A percentile compares a stretch with the other conserved stretches of the same genome.
Conservation (phyloP, 2,888 invertebrate genomes). For the Alsophila aescularia region DNA sequence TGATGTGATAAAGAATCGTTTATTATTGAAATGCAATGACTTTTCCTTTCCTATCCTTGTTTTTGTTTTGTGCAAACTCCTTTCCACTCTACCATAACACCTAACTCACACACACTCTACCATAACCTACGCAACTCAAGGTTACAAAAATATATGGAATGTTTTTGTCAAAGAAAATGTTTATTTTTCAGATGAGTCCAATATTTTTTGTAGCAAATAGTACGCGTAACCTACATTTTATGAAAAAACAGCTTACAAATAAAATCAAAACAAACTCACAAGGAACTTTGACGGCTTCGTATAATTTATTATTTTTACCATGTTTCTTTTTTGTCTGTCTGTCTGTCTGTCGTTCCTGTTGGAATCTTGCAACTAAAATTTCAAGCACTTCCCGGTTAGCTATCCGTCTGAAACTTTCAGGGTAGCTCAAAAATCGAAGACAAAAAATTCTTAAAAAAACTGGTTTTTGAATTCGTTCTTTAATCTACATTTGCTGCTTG, state of each 20-base stretch:
- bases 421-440: too few relatives aligned
- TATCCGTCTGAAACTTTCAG: too few relatives aligned
- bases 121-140: background rate
- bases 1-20: conserved; percentile 48
- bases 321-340: conserved; percentile 8
- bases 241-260: background rate
- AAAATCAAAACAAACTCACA: background rate
- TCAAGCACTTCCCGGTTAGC: too few relatives aligned
- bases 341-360: too few relatives aligned
- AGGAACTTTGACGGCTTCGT: background rate
- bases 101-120: too few relatives aligned
- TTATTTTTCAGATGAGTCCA: background rate
- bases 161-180: conserved; percentile 3
- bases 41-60: conserved; percentile 21
- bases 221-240: background rate
- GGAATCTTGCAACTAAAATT: too few relatives aligned
- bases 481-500: too few relatives aligned
- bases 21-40: conserved; percentile 42
- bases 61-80: conserved; percentile 15
- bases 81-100: background rate
- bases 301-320: conserved; percentile 16
- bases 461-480: too few relatives aligned
- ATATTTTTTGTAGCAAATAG: background rate
- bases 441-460: too few relatives aligned
- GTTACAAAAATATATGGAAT: conserved; percentile 3